These are phyloP conservation scores for Ormyrus labotus DNA, from an alignment of 2,888 invertebrate genomes.

Conservation along the genomic window DNA sequence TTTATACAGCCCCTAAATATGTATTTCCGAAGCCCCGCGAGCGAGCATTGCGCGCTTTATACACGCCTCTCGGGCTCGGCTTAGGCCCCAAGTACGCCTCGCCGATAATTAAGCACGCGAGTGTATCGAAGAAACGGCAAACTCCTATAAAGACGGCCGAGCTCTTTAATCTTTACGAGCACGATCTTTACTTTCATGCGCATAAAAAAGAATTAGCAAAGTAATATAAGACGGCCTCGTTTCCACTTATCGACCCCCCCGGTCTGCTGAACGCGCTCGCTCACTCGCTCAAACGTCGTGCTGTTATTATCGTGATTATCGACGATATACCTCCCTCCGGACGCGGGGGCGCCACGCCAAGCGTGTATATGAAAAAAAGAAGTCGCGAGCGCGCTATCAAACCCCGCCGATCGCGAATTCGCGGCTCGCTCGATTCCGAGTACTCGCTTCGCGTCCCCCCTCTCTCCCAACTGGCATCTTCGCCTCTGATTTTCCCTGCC, in stretches of 20 bases:
- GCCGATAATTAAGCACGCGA: conserved; percentile 55
- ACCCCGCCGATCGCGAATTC: conserved; percentile 27
- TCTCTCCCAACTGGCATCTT: too few relatives aligned
- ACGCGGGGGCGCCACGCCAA: neutral
- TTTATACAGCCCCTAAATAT: conserved; percentile 14
- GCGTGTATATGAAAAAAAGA: conserved; percentile 22
- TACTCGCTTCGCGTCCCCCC: too few relatives aligned
- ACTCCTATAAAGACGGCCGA: conserved; percentile 50
- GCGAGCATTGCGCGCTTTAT: neutral
- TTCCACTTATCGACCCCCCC: conserved; percentile 54
- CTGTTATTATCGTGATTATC: conserved; percentile 57
- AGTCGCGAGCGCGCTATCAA: conserved; percentile 35
- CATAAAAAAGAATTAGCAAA: conserved; percentile 56
- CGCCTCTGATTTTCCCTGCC: too few relatives aligned
- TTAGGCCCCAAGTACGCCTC: neutral
- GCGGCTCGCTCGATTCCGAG: neutral
- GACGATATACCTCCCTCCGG: conserved; percentile 42
- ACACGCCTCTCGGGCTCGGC: neutral
- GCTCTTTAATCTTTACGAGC: conserved; percentile 55
- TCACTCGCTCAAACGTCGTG: conserved; percentile 46
- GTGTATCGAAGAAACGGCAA: conserved; percentile 51
- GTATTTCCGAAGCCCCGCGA: conserved; percentile 20
- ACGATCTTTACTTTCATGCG: conserved; percentile 53
- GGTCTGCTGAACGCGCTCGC: conserved; percentile 15
- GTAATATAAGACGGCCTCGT: conserved; percentile 56